Conservation (phyloP, 1,140 invertebrate genomes). For the Euwallacea fornicatus region DNA sequence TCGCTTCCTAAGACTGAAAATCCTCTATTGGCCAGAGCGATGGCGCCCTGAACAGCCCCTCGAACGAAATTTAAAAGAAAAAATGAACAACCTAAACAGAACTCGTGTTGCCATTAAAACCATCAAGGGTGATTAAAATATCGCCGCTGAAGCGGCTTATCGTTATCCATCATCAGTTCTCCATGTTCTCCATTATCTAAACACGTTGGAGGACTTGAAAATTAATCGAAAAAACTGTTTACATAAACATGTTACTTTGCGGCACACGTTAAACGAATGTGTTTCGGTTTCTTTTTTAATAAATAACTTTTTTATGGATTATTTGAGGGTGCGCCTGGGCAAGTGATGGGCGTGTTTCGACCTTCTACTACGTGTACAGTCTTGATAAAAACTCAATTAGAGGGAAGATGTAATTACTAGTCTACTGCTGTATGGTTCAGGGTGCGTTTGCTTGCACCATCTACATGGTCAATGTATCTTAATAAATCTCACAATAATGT, state of each 20-base stretch:
- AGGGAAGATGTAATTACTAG: too few species aligned
- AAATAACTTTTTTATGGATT: slow-evolving; percentile 34
- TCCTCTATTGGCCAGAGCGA: too few species aligned
- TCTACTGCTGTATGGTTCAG: not conserved
- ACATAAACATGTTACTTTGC: slow-evolving; percentile 35
- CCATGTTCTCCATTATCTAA: slow-evolving; percentile 40
- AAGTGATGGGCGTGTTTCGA: too few species aligned
- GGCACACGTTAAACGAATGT: slow-evolving; percentile 24
- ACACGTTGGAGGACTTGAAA: slow-evolving; percentile 33
- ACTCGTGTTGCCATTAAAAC: slow-evolving; percentile 26
- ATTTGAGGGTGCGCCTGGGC: slow-evolving; percentile 10
- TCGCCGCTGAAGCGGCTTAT: slow-evolving; percentile 26
- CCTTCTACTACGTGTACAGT: too few species aligned
- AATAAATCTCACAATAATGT: slow-evolving; percentile 33
- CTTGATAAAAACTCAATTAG: too few species aligned
- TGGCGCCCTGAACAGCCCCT: too few species aligned
- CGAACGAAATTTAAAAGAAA: not conserved
- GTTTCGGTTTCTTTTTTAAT: slow-evolving; percentile 12
- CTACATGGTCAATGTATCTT: slow-evolving; percentile 33
- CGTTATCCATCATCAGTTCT: slow-evolving; percentile 37
- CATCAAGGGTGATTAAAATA: slow-evolving; percentile 37
- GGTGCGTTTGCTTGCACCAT: slow-evolving; percentile 10
- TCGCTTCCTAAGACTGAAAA: too few species aligned
- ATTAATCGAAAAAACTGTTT: slow-evolving; percentile 38
- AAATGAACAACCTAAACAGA: slow-evolving; percentile 1